These are phyloP conservation scores for Epinotia bilunana DNA, from an alignment of 2,888 invertebrate species.

Conservation along the genomic window DNA sequence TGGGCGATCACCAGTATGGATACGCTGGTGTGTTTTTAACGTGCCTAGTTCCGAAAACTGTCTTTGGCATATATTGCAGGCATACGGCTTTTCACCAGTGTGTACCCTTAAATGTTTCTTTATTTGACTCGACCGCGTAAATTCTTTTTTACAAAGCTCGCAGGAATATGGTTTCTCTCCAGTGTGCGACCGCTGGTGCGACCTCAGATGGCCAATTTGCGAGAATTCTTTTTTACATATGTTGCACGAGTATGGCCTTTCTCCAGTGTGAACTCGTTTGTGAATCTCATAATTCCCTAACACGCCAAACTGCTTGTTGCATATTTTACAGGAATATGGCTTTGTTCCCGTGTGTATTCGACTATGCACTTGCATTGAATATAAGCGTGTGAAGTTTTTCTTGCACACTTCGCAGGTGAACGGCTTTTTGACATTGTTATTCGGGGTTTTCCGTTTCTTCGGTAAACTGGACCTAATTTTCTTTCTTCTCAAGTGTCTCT, in stretches of 20 bases:
- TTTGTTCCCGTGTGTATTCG: background rate
- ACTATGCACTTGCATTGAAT: background rate
- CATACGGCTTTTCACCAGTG: background rate
- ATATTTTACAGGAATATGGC: background rate
- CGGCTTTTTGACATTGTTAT: background rate
- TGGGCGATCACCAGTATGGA: background rate
- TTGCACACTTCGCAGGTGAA: background rate
- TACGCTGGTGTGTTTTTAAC: background rate
- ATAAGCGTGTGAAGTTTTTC: background rate
- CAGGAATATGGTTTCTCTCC: background rate
- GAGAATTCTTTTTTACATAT: background rate
- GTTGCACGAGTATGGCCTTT: background rate
- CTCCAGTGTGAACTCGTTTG: background rate
- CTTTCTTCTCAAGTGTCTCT: background rate
- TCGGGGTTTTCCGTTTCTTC: background rate
- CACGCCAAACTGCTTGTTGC: background rate
- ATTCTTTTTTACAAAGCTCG: background rate
- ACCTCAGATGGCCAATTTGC: background rate
- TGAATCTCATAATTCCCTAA: background rate
- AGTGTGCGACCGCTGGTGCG: background rate
- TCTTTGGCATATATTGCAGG: background rate
- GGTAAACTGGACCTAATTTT: background rate
- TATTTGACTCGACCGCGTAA: background rate
- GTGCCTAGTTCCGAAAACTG: background rate
- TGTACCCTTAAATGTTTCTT: background rate